Base-by-base conservation (phyloP, 2,888 invertebrate species). In the Tortricodes alternella region DNA sequence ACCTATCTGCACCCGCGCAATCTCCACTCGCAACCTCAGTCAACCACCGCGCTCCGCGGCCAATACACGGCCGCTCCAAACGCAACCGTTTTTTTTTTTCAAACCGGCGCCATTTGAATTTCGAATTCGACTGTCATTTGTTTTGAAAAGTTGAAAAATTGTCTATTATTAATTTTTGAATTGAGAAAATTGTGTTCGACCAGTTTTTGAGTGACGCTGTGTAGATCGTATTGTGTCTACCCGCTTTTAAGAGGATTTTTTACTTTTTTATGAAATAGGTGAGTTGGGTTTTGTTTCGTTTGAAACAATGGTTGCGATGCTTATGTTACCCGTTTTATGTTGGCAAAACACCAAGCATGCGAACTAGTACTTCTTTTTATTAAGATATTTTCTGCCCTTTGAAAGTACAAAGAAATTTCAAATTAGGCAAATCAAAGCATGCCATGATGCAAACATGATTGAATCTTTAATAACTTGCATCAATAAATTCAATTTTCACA, bases 41-140 rank as follows among this genome's bases (percentile, higher is more conserved):
- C 56, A 66, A 69, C 73, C 73, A 68, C 72, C 68, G 80, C 78
- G 75, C 79, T 75, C 70, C 73, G 80, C 34, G 71, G 67, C 67
- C 71, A 83, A 70, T 74, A 67, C 78, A 78, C 87, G 86, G 76
- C 63, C 55, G 48, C 27, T 27, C 4, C 41, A 9, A 13, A 39
- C 13, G 9, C 41, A 18, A 39, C 44, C 44, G 29, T 29, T 29
- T 18, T 16, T 21, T 39, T 3, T 21, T 44, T 44, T 34, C 34
- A 13, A 34, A 60, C 59, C 57, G 53, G 61, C 38, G 62, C 46
- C 58, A 79, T 65, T 75, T 64, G 16, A 62, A 68, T 61, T 62
- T 56, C 27, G 44, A 37, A 64, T 62, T 60, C 63, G 60, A 35
- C 15, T 29, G 29, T 41, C 39, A 53, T 19, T 39, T 46, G 53